A percentile compares a stretch with the other conserved stretches of the same genome.
Conservation (phyloP, 2,888 invertebrate species). For the Scaptodrosophila latifasciaeformis region DNA sequence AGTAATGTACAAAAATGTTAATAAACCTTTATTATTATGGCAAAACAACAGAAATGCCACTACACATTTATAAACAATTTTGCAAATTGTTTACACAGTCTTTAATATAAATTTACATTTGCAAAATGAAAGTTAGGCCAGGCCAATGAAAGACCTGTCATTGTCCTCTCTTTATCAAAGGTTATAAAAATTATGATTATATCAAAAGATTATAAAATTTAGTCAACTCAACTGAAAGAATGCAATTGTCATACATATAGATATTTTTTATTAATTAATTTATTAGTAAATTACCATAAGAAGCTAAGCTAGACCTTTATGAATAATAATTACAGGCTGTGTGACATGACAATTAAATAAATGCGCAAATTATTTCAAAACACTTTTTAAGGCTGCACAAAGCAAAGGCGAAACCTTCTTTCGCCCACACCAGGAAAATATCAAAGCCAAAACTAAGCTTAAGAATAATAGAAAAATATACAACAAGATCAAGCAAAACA, state of each 20-base stretch:
- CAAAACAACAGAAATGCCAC: conserved; percentile 4
- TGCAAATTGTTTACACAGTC: no score
- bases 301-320: not conserved
- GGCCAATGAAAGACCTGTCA: no score
- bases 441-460: not conserved
- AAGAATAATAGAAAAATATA: not conserved
- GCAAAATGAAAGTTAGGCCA: no score
- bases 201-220: no score
- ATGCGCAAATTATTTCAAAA: conserved; percentile 4
- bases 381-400: not conserved
- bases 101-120: no score
- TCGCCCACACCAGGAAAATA: not conserved
- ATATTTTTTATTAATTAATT: no score
- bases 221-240: no score
- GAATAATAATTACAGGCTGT: not conserved
- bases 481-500: not conserved
- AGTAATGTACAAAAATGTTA: conserved; percentile 46
- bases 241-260: no score
- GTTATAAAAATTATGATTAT: no score
- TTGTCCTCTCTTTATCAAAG: no score
- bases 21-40: conserved; percentile 4
- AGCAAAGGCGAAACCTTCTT: not conserved
- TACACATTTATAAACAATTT: no score
- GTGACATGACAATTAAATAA: conserved; percentile 1
- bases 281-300: no score